phyloP scores from a whole-genome alignment of 2,797 vertebrate genomes.

The Pangasius macronema region DNA sequence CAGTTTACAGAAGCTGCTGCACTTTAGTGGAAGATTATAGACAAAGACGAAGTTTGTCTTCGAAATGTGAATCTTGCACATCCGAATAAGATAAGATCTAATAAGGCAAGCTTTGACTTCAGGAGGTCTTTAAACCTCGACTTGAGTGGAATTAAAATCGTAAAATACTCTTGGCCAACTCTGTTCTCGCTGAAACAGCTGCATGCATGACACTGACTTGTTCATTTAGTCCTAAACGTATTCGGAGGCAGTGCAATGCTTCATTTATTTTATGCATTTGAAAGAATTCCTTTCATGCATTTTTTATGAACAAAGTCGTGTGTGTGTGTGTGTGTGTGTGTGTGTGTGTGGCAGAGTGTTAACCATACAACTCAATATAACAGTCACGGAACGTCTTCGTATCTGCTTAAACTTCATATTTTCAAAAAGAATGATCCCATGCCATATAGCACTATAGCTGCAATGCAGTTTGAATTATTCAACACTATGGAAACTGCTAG shows the following conservation, averaged over 20 bases:
- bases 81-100: not conserved
- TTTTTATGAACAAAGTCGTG: not conserved
- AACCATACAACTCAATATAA: not conserved
- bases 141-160: not conserved
- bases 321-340: no score
- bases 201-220: not conserved
- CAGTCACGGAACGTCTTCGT: not conserved
- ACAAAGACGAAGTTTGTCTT: not conserved
- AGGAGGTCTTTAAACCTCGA: not conserved
- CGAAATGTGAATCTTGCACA: not conserved
- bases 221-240: not conserved
- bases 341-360: no score
- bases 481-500: not conserved
- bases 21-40: not conserved
- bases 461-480: not conserved
- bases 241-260: not conserved
- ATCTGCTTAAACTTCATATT: not conserved
- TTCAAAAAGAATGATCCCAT: not conserved
- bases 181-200: not conserved
- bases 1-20: not conserved
- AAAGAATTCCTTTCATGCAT: slow-evolving; percentile 17
- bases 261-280: not conserved
- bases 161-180: not conserved
- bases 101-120: not conserved
- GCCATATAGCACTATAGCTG: not conserved